These are phyloP conservation scores for Geopemphigus sp. DNA, from an alignment of 1,140 invertebrate species.

Conservation along the genomic window DNA sequence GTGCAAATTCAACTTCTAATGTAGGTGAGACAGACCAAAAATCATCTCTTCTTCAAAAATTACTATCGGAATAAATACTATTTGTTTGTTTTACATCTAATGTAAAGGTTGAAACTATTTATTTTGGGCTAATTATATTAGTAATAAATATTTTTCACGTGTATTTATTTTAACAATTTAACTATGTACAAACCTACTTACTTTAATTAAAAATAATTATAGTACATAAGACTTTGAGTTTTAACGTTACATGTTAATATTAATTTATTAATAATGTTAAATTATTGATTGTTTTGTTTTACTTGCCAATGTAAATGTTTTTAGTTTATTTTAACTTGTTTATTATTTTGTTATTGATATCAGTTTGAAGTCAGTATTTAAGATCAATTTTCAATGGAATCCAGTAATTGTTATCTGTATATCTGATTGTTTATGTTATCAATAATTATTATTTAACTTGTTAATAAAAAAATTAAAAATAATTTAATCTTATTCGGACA, in stretches of 20 bases:
- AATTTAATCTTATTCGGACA: too few relatives aligned
- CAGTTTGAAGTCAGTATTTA: neutral
- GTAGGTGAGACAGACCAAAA: slow-evolving; percentile 64
- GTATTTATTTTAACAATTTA: slow-evolving; percentile 23
- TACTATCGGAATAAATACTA: slow-evolving; percentile 66
- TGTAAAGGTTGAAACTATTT: neutral
- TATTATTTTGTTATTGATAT: neutral
- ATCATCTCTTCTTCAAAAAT: slow-evolving; percentile 72
- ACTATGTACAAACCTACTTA: slow-evolving; percentile 45
- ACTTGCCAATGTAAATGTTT: slow-evolving; percentile 46
- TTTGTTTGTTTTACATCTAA: neutral
- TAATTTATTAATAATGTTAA: slow-evolving; percentile 22
- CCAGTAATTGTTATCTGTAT: neutral
- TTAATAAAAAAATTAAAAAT: too few relatives aligned
- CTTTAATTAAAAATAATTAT: slow-evolving; percentile 27
- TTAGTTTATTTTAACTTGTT: neutral
- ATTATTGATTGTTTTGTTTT: slow-evolving; percentile 40
- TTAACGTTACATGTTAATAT: slow-evolving; percentile 30
- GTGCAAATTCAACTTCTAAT: slow-evolving; percentile 68
- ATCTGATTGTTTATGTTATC: too few relatives aligned
- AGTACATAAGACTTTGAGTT: neutral
- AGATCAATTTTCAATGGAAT: slow-evolving; percentile 16
- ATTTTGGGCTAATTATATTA: neutral
- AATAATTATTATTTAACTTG: too few relatives aligned
- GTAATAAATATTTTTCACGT: slow-evolving; percentile 13